A percentile compares a stretch with the other conserved stretches of the same genome.
Evolutionary conservation across 2,888 invertebrate species (phyloP).

Genomic region (Tetanocera ferruginea): DNA sequence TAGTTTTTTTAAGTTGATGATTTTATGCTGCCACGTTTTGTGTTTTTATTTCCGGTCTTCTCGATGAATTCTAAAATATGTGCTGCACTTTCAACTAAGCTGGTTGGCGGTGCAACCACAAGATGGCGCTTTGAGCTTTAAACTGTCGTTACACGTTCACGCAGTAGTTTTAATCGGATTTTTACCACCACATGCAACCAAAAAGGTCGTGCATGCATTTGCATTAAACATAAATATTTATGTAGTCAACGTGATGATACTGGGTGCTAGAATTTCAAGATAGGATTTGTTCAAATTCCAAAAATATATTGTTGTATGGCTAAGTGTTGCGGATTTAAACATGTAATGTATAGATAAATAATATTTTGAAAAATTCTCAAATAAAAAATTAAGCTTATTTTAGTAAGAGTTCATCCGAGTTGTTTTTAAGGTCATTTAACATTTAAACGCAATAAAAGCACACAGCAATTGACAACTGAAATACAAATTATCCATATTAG

Average conservation of each 20-base stretch:
- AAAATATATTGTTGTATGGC: not conserved
- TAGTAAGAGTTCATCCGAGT: too few relatives aligned
- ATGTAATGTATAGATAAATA: not conserved
- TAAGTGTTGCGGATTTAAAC: not conserved
- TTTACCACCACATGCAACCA: conserved; percentile 19
- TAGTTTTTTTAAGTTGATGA: conserved; percentile 7
- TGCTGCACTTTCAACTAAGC: conserved; percentile 2
- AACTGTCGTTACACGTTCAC: conserved; percentile 11
- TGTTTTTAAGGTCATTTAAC: too few relatives aligned
- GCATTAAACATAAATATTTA: not conserved
- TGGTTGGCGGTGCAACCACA: conserved; percentile 12
- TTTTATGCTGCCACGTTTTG: not conserved
- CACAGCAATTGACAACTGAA: too few relatives aligned
- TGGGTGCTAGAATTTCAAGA: too few relatives aligned
- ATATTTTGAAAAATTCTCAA: too few relatives aligned
- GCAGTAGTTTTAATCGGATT: conserved; percentile 35
- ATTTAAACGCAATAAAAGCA: too few relatives aligned
- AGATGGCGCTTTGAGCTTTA: conserved; percentile 16
- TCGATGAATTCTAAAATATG: conserved; percentile 16
- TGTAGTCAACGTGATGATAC: not conserved
- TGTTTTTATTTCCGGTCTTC: not conserved
- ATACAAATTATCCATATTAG: too few relatives aligned
- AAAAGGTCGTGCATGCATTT: not conserved
- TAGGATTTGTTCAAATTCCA: not conserved
- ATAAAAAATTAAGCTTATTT: too few relatives aligned